phyloP scores from a whole-genome alignment of 2,888 invertebrate genomes.

The Thecocarcelia acutangulata region DNA sequence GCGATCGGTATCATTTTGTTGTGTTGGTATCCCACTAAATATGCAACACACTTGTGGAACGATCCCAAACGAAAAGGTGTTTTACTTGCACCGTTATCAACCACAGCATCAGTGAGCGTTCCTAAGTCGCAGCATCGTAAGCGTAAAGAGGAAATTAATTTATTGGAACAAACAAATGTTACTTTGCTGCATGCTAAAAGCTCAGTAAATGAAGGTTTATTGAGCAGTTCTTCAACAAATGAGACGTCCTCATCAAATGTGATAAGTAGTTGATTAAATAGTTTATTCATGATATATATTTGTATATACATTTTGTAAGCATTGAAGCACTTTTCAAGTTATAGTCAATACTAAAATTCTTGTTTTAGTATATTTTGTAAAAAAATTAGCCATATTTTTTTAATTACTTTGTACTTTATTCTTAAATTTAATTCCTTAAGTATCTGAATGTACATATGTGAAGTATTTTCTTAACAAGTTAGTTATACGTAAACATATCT shows the following conservation, averaged over 20 bases:
- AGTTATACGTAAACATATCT: too few relatives aligned
- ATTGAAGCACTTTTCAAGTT: too few relatives aligned
- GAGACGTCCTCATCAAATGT: conserved; percentile 71
- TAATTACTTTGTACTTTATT: too few relatives aligned
- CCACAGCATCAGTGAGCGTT: conserved; percentile 22
- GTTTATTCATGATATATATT: background rate
- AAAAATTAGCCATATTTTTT: too few relatives aligned
- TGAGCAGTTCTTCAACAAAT: conserved; percentile 60
- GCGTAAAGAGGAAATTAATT: conserved; percentile 71
- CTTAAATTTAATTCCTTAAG: too few relatives aligned
- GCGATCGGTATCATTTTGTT: conserved; percentile 80
- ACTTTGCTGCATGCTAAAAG: conserved; percentile 36
- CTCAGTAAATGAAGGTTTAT: conserved; percentile 71
- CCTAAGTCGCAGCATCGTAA: conserved; percentile 34
- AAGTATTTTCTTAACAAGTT: too few relatives aligned
- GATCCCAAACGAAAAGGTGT: conserved; percentile 75
- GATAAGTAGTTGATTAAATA: conserved; percentile 71
- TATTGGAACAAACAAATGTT: conserved; percentile 73
- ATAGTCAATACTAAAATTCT: too few relatives aligned
- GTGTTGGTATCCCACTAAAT: conserved; percentile 79
- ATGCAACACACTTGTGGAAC: conserved; percentile 73
- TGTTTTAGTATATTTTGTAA: too few relatives aligned
- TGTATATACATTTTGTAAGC: too few relatives aligned
- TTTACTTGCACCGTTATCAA: conserved; percentile 73
- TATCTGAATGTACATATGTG: too few relatives aligned